Percentiles rank a stretch among this genome's conserved stretches.
phyloP scores from a whole-genome alignment of 2,113 vertebrate species.

The Octodon degus region DNA sequence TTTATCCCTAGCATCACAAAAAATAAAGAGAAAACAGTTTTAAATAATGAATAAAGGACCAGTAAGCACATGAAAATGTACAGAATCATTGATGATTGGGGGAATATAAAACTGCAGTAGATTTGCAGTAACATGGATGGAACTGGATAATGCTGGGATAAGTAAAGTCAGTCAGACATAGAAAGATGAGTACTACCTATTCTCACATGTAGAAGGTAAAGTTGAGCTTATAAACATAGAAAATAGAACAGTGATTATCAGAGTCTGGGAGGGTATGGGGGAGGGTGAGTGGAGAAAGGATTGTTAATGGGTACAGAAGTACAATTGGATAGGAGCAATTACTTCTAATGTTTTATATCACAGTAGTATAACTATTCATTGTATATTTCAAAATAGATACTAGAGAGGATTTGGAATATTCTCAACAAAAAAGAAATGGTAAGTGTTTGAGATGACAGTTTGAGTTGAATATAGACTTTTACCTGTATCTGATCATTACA shows the following conservation, averaged over 20 bases:
- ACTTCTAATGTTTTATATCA: neutral
- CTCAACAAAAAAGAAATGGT: neutral
- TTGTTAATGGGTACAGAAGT: neutral
- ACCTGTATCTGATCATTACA: neutral
- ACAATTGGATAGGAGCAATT: neutral
- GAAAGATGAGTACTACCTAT: neutral
- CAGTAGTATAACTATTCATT: neutral
- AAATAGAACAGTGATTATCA: neutral
- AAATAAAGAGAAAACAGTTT: neutral
- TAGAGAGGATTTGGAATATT: constrained; percentile 11
- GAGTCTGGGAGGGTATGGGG: neutral
- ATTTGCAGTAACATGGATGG: neutral
- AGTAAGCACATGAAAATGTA: constrained; percentile 15
- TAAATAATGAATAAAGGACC: constrained; percentile 13
- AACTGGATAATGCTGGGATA: neutral
- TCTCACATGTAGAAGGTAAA: neutral
- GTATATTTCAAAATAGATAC: neutral
- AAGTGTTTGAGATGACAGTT: neutral
- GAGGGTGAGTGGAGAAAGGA: neutral
- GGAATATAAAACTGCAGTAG: neutral
- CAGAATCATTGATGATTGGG: neutral
- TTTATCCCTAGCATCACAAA: neutral
- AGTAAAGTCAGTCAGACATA: neutral
- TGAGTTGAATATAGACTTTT: neutral
- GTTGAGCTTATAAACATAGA: neutral